Conservation (phyloP, 2,888 invertebrate species). For the Aphodius sticticus region DNA sequence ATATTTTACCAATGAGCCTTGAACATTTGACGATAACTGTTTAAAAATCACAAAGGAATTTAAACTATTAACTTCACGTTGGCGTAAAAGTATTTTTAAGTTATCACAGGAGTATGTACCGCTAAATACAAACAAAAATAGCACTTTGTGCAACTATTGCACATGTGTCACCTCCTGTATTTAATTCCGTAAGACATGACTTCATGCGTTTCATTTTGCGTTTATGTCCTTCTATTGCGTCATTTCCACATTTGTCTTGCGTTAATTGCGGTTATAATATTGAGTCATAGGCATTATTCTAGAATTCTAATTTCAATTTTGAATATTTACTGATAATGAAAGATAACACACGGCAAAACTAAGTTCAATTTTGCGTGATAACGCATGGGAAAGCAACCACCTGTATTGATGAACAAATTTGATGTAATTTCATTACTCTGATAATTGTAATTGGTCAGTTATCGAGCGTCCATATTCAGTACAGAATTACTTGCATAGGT, state of each 20-base stretch:
- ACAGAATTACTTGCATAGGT: too few relatives aligned
- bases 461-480: too few relatives aligned
- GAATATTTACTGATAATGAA: too few relatives aligned
- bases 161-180: neutral
- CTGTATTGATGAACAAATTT: too few relatives aligned
- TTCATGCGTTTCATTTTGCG: neutral
- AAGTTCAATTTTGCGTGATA: too few relatives aligned
- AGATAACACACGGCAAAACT: too few relatives aligned
- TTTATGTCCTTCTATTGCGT: neutral
- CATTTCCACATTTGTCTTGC: neutral
- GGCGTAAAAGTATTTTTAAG: neutral
- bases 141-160: neutral
- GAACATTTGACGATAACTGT: neutral
- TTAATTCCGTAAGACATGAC: neutral
- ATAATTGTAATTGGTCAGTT: too few relatives aligned
- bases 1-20: neutral
- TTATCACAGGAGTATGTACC: neutral
- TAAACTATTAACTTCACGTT: neutral
- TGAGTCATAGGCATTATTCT: neutral
- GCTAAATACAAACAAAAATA: neutral
- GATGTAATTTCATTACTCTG: too few relatives aligned
- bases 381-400: too few relatives aligned
- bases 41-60: neutral
- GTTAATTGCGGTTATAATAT: neutral
- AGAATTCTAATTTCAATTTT: neutral